Evolutionary conservation across 2,113 vertebrate species (phyloP).

Genomic region (Podocnemis expansa): DNA sequence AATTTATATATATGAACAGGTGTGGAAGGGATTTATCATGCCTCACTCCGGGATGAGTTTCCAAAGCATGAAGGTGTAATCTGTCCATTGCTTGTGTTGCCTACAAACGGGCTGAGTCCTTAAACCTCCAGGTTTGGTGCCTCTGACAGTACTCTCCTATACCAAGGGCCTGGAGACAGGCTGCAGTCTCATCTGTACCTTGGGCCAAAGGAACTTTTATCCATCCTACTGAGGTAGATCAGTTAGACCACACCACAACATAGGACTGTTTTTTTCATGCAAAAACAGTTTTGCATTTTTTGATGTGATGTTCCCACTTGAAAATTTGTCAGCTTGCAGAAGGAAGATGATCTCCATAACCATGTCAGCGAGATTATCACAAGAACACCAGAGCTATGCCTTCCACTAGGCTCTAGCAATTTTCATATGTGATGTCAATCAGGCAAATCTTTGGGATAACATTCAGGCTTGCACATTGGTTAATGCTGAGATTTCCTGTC

Average conservation of each 20-base stretch:
- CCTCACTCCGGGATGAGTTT: background rate
- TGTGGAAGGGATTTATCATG: background rate
- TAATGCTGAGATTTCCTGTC: background rate
- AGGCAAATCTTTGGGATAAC: constrained; percentile 30
- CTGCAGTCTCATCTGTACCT: background rate
- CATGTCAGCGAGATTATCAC: constrained; percentile 37
- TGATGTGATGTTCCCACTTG: background rate
- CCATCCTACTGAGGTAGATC: background rate
- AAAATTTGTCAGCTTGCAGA: background rate
- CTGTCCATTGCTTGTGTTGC: background rate
- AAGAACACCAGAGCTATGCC: background rate
- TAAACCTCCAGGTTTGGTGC: background rate
- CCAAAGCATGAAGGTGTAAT: background rate
- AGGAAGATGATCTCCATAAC: constrained; percentile 12
- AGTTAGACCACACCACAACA: background rate
- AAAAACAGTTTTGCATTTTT: background rate
- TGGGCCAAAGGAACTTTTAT: background rate
- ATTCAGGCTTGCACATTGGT: background rate
- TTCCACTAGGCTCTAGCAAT: background rate
- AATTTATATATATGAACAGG: background rate
- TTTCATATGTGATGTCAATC: constrained; percentile 31
- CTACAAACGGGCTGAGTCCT: background rate
- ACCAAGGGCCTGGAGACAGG: background rate
- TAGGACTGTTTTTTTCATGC: background rate
- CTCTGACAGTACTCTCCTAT: background rate